Evolutionary conservation across 1,140 invertebrate species (phyloP).

Genomic region (Catajapyx aquilonaris): DNA sequence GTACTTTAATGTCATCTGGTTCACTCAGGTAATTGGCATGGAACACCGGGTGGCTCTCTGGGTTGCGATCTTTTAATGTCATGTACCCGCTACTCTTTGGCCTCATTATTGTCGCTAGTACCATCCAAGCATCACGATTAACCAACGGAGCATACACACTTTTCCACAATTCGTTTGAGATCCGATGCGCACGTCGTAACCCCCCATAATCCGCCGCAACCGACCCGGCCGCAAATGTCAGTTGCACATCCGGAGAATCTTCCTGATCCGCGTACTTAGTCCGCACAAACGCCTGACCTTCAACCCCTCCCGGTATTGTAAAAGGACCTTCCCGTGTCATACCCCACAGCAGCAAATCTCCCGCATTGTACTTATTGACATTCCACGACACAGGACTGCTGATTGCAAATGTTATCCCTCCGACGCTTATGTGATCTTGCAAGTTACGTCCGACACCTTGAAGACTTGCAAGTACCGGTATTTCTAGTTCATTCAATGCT

Average conservation of each 20-base stretch:
- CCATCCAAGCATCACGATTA: constrained; percentile 14
- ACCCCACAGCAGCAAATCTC: constrained; percentile 15
- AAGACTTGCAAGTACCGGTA: constrained; percentile 19
- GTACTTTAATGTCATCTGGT: constrained; percentile 13
- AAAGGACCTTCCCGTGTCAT: constrained; percentile 19
- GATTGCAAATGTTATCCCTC: constrained; percentile 14
- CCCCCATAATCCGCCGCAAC: constrained; percentile 23
- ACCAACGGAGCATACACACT: constrained; percentile 12
- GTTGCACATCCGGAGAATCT: constrained; percentile 28
- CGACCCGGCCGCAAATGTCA: constrained; percentile 25
- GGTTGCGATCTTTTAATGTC: constrained; percentile 22
- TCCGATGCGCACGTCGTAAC: constrained; percentile 19
- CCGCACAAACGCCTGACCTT: constrained; percentile 22
- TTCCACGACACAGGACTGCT: constrained; percentile 12
- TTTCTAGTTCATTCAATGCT: constrained; percentile 20
- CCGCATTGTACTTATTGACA: constrained; percentile 14
- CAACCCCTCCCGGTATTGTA: constrained; percentile 22
- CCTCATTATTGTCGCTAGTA: constrained; percentile 16
- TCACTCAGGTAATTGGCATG: constrained; percentile 28
- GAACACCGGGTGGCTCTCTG: constrained; percentile 30
- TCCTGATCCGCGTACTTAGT: constrained; percentile 20
- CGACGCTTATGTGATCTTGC: constrained; percentile 19
- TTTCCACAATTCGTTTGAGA: constrained; percentile 18
- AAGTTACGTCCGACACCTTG: constrained; percentile 13
- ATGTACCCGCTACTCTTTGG: constrained; percentile 30